These are phyloP conservation scores for Neoarius graeffei DNA, from an alignment of 2,113 vertebrate genomes.

Conservation along the genomic window DNA sequence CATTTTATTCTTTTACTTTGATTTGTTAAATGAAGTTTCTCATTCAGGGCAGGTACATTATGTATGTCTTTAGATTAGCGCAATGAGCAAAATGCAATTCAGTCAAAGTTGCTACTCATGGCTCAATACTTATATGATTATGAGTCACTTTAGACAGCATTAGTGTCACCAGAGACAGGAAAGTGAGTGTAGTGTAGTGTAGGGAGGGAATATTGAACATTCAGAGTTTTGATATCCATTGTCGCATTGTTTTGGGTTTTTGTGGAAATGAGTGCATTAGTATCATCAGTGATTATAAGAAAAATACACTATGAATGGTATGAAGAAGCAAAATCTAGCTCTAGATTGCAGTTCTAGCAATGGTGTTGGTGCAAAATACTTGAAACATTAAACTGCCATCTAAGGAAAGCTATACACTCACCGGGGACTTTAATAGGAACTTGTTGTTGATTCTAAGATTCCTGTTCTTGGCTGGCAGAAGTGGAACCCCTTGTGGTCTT, in stretches of 20 bases:
- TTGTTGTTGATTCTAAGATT: too few relatives aligned
- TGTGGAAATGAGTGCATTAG: not conserved
- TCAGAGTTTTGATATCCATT: not conserved
- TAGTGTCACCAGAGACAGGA: not conserved
- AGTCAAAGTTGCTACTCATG: constrained; percentile 4
- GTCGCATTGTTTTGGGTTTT: not conserved
- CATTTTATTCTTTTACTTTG: not conserved
- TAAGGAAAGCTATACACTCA: too few relatives aligned
- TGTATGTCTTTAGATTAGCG: constrained; percentile 19
- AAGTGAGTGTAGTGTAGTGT: not conserved
- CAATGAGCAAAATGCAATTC: constrained; percentile 30
- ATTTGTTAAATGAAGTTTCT: constrained; percentile 39
- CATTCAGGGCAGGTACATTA: constrained; percentile 34
- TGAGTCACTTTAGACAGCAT: constrained; percentile 11
- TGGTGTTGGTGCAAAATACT: not conserved
- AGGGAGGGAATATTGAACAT: not conserved
- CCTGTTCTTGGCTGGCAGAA: too few relatives aligned
- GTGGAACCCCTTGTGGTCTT: too few relatives aligned
- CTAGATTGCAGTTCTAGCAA: not conserved
- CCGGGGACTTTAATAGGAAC: too few relatives aligned
- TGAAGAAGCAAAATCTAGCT: not conserved
- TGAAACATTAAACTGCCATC: not conserved
- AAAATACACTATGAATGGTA: not conserved
- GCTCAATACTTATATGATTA: constrained; percentile 15
- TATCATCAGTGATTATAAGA: not conserved